Percentiles rank a stretch among this genome's conserved stretches.
Conservation (phyloP, 35 echinoderm and acorn worm species). For the Patiria miniata region DNA sequence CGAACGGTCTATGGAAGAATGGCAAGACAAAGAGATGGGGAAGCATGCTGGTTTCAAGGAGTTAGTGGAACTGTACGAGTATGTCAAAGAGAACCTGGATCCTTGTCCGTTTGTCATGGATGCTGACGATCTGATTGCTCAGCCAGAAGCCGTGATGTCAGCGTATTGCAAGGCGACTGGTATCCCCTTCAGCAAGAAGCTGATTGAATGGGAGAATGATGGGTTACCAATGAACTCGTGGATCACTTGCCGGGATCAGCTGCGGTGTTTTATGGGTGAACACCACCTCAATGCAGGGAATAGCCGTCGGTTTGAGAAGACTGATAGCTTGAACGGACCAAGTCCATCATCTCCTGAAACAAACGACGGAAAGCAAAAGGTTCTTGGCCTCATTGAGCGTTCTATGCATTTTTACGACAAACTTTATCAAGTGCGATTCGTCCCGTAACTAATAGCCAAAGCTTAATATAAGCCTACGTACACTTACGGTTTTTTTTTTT, state of each 20-base stretch:
- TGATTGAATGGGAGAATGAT: slow-evolving; percentile 29
- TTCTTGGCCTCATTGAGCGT: not conserved
- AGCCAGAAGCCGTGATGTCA: not conserved
- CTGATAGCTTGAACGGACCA: not conserved
- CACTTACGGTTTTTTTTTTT: too few species aligned
- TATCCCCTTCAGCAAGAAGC: not conserved
- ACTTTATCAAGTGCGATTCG: not conserved
- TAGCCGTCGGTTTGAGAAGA: not conserved
- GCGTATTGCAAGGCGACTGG: slow-evolving; percentile 27
- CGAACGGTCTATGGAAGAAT: not conserved
- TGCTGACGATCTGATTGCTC: slow-evolving; percentile 43
- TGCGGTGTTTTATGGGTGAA: not conserved
- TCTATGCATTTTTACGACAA: not conserved
- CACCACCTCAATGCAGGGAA: not conserved
- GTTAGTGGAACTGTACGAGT: slow-evolving; percentile 17
- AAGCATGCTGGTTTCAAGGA: not conserved
- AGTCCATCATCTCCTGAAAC: not conserved
- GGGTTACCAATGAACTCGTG: not conserved
- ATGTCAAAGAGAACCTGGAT: slow-evolving; percentile 35
- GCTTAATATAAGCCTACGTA: too few species aligned
- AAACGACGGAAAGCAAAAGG: not conserved
- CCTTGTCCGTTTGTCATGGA: slow-evolving; percentile 39
- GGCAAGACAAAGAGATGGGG: not conserved
- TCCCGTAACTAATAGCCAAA: too few species aligned
- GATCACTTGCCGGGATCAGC: not conserved